Base-by-base conservation (phyloP, 2,797 vertebrate genomes). In the Acomys russatus region DNA sequence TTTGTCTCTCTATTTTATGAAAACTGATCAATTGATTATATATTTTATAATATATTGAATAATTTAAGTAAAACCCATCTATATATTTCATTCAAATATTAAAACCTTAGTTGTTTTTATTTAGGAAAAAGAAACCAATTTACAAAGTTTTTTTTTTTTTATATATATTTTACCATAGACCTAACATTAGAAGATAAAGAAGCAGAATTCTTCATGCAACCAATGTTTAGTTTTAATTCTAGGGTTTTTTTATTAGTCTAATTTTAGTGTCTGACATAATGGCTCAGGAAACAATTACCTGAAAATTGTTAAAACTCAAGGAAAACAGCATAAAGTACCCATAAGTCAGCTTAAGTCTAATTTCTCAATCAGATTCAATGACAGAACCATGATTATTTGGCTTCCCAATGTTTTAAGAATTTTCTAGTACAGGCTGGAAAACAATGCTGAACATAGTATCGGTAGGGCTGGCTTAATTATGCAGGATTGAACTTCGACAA, bases 161-260 rank as follows among this genome's bases (percentile, higher is more conserved):
- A 44, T 3, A 44, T 3, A 44, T 44, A 44, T 38, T 35, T 23
- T 59, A 96, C 3, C 56, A 25, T 6, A 38, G 2, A 56, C 14
- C 87, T 91, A 89, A 84, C 4, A 30, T 70, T 61, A 86, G 35
- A 15, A 14, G 22, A 1, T 0, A 78, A 74, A 54, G 63, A 90
- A 78, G 20, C 35, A 92, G 11, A 20, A 84, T 95, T 90, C 63
- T 88, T 94, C 91, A 86, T 76, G 61, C 25, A 96, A 56, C 93
- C 93, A 79, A 95, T 97, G 88, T 94, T 97, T 97, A 96, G 12
- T 90, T 97, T 97, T 96, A 97, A 97, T 95, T 95, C 77, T 96
- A 88, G 74, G 28, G 18, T 7, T 94, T 44, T n/a, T 44, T n/a
- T n/a, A n/a, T n/a, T 38, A 80, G n/a, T 95, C 94, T 97, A 96